These are phyloP conservation scores for Pseudachorutes palmiensis DNA, from an alignment of 1,140 invertebrate species.

Conservation along the genomic window DNA sequence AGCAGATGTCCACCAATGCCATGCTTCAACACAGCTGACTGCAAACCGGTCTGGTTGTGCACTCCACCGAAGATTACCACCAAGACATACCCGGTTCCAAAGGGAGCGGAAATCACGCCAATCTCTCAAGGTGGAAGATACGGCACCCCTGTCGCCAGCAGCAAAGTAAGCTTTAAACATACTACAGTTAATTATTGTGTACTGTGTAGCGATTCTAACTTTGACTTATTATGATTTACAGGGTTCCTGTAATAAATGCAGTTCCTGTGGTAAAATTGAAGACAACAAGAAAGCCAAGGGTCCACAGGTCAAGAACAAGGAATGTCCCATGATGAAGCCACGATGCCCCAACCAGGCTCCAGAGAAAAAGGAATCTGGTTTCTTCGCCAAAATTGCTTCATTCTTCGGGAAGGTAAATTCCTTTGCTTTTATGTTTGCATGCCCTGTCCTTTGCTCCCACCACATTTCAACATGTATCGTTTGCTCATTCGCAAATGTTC, in stretches of 20 bases:
- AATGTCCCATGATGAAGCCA: slow-evolving; percentile 5
- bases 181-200: too few relatives aligned
- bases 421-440: too few relatives aligned
- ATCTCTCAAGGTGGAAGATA: background rate
- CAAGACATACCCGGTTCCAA: slow-evolving; percentile 1
- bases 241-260: background rate
- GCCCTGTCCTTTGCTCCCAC: too few relatives aligned
- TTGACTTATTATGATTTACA: too few relatives aligned
- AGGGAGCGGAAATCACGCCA: background rate
- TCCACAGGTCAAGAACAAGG: slow-evolving; percentile 1
- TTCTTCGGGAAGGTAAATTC: slow-evolving; percentile 4
- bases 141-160: background rate
- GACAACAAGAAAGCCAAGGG: background rate
- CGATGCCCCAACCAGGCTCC: background rate
- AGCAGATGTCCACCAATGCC: slow-evolving; percentile 3
- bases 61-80: background rate
- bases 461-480: too few relatives aligned
- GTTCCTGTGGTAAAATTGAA: background rate
- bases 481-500: too few relatives aligned
- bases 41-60: background rate
- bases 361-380: slow-evolving; percentile 5
- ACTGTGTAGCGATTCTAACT: too few relatives aligned
- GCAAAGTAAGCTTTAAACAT: too few relatives aligned
- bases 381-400: slow-evolving; percentile 2
- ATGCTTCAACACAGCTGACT: background rate